Evolutionary conservation across 2,113 vertebrate species (phyloP).

Genomic region (Rhinogobius similis): DNA sequence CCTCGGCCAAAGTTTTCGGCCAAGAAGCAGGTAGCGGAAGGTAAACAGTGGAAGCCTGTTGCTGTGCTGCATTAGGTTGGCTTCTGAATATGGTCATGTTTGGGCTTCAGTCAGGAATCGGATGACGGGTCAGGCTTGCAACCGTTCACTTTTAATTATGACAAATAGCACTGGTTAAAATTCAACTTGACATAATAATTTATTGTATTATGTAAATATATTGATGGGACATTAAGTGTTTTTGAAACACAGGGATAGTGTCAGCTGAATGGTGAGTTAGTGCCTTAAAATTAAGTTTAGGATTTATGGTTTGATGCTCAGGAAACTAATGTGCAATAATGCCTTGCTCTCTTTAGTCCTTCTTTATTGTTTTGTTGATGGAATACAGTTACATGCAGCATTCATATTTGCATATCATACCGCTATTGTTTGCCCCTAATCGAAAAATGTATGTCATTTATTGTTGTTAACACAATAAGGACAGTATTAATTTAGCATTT

Average conservation of each 20-base stretch:
- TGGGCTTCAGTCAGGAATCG: conserved; percentile 24
- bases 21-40: conserved; percentile 84
- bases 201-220: conserved; percentile 2
- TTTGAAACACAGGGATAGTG: not conserved
- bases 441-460: conserved; percentile 1
- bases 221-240: not conserved
- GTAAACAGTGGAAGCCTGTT: conserved; percentile 92
- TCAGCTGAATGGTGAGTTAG: conserved; percentile 8
- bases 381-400: conserved; percentile 10
- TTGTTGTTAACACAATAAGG: not conserved
- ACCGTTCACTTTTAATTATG: conserved; percentile 24
- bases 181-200: not conserved
- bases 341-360: conserved; percentile 8
- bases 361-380: conserved; percentile 9
- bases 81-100: conserved; percentile 33
- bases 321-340: conserved; percentile 54
- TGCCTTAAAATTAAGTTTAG: conserved; percentile 32
- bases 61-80: conserved; percentile 76
- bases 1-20: conserved; percentile 95
- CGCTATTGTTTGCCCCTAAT: conserved; percentile 1
- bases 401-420: conserved; percentile 1
- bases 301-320: conserved; percentile 45
- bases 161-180: conserved; percentile 13
- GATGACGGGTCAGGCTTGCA: conserved; percentile 4
- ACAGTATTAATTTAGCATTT: conserved; percentile 11